These are phyloP conservation scores for Brachynemurus nebulosus DNA, from an alignment of 2,888 invertebrate genomes.

Conservation along the genomic window DNA sequence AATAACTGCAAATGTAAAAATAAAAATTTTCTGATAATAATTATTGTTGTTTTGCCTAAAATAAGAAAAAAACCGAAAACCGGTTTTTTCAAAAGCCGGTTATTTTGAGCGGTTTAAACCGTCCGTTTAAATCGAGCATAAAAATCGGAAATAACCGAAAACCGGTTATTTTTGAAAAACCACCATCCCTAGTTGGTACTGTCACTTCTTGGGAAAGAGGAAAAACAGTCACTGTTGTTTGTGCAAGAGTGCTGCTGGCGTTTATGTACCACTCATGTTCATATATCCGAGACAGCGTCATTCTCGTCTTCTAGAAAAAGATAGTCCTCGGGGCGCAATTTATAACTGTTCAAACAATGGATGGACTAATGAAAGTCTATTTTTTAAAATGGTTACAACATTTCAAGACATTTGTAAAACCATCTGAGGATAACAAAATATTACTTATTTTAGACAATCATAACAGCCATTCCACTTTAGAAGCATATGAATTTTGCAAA, in stretches of 20 bases:
- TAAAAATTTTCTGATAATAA: too few relatives aligned
- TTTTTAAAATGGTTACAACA: conserved; percentile 11
- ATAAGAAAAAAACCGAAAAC: too few relatives aligned
- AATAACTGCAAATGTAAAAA: too few relatives aligned
- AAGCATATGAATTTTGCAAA: neutral
- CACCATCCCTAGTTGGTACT: too few relatives aligned
- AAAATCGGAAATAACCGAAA: too few relatives aligned
- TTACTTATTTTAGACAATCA: neutral
- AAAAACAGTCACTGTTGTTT: conserved; percentile 4
- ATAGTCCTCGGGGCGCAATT: conserved; percentile 7
- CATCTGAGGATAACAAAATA: conserved; percentile 7
- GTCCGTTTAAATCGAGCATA: too few relatives aligned
- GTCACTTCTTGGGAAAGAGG: too few relatives aligned
- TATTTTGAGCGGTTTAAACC: too few relatives aligned
- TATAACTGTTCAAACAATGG: conserved; percentile 6
- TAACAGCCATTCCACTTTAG: neutral
- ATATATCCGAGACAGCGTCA: conserved; percentile 12
- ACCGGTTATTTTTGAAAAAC: too few relatives aligned
- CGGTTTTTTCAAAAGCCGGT: too few relatives aligned
- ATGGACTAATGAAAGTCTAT: conserved; percentile 10
- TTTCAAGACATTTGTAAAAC: conserved; percentile 9
- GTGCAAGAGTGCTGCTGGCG: conserved; percentile 10
- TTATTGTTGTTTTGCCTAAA: too few relatives aligned
- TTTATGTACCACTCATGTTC: conserved; percentile 9
- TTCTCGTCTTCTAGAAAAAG: conserved; percentile 7